Evolutionary conservation across 2,888 invertebrate species (phyloP).

Genomic region (Cactoblastis cactorum): DNA sequence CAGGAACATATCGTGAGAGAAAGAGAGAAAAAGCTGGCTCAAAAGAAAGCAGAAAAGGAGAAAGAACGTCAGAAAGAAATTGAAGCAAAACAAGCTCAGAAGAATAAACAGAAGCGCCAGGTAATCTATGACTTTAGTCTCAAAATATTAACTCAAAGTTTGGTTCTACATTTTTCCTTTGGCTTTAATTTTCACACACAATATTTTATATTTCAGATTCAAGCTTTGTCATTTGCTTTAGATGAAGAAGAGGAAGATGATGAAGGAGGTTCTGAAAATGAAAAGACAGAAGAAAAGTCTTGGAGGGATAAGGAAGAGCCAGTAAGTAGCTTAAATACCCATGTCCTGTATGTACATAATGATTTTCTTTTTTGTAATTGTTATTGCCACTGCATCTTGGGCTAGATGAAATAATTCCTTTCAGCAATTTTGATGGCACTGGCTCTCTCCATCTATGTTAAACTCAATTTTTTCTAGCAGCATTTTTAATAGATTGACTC

Average conservation of each 20-base stretch:
- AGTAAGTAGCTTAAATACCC: conserved; percentile 30
- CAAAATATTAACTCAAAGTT: no score
- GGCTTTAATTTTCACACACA: no score
- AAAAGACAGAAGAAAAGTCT: conserved; percentile 43
- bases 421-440: no score
- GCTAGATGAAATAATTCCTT: no score
- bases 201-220: conserved; percentile 90
- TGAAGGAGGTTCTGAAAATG: conserved; percentile 62
- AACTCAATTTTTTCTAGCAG: no score
- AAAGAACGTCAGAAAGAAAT: conserved; percentile 90
- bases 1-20: conserved; percentile 97
- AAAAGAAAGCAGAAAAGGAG: conserved; percentile 94
- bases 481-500: no score
- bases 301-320: conserved; percentile 70
- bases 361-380: no score
- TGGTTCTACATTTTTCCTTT: no score
- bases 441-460: no score
- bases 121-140: no score
- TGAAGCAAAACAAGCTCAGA: conserved; percentile 95
- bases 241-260: conserved; percentile 89
- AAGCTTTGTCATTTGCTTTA: conserved; percentile 93
- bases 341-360: background rate
- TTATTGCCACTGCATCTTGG: no score
- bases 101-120: conserved; percentile 94
- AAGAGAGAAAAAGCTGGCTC: conserved; percentile 95